These are phyloP conservation scores for Eptatretus burgeri DNA, from an alignment of 2,113 vertebrate species.

Conservation along the genomic window DNA sequence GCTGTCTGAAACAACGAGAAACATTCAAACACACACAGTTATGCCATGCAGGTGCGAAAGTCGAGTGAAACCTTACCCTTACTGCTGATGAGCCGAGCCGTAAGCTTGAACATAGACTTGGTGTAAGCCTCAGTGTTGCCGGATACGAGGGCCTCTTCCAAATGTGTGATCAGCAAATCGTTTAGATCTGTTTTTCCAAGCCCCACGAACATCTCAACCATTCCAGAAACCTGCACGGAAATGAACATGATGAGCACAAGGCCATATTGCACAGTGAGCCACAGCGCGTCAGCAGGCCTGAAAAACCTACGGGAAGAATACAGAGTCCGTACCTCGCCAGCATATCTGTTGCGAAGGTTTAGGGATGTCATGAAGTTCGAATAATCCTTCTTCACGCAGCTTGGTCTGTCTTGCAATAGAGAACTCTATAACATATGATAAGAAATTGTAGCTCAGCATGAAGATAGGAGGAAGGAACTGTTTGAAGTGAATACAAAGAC, in stretches of 20 bases:
- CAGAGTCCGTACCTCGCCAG: conserved; percentile 37
- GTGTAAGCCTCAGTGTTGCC: conserved; percentile 36
- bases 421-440: not conserved
- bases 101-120: conserved; percentile 74
- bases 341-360: conserved; percentile 77
- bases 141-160: conserved; percentile 32
- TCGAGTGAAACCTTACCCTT: conserved; percentile 24
- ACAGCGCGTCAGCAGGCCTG: too few species aligned
- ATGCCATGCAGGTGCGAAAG: too few species aligned
- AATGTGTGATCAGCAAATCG: conserved; percentile 49
- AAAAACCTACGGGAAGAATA: too few species aligned
- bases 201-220: conserved; percentile 55
- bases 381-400: conserved; percentile 85
- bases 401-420: conserved; percentile 27
- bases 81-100: conserved; percentile 58
- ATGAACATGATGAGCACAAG: too few species aligned
- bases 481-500: too few species aligned
- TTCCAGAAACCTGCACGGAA: conserved; percentile 38
- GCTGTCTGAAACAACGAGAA: too few species aligned
- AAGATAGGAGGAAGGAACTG: not conserved
- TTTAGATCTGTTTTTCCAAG: conserved; percentile 44
- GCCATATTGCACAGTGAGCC: too few species aligned
- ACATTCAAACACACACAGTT: too few species aligned
- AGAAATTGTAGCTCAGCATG: not conserved
- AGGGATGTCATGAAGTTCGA: conserved; percentile 94